Evolutionary conservation across 2,113 vertebrate species (phyloP).

Genomic region (Balaeniceps rex): DNA sequence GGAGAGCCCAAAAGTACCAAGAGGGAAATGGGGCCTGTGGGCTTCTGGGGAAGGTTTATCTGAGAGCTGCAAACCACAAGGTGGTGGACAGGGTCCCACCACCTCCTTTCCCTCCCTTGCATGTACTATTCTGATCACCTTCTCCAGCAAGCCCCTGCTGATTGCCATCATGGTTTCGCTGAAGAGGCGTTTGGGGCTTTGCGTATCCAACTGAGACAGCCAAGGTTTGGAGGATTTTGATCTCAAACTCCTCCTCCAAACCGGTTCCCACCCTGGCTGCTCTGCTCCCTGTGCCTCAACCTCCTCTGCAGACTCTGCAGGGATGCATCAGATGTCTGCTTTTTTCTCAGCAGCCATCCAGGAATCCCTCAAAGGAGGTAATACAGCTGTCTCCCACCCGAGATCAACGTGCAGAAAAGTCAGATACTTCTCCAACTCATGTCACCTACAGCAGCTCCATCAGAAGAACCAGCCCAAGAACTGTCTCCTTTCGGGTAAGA

Average conservation of each 20-base stretch:
- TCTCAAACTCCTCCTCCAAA: not conserved
- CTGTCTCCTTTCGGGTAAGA: slow-evolving; percentile 89
- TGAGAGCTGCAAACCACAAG: not conserved
- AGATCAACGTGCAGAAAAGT: not conserved
- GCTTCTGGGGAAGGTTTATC: not conserved
- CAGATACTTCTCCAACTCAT: not conserved
- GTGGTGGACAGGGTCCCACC: not conserved
- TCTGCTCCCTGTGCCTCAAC: not conserved
- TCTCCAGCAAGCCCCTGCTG: not conserved
- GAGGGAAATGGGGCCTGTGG: not conserved
- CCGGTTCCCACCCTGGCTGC: not conserved
- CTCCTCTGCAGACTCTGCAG: not conserved
- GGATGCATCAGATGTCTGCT: not conserved
- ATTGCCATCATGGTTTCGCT: not conserved
- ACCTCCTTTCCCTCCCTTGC: not conserved
- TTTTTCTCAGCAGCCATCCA: not conserved
- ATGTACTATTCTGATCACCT: not conserved
- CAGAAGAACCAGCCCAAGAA: slow-evolving; percentile 79
- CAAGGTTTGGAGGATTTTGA: not conserved
- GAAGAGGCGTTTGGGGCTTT: not conserved
- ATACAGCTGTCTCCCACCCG: not conserved
- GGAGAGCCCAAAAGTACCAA: not conserved
- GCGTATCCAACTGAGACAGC: not conserved
- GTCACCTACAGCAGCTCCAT: slow-evolving; percentile 77
- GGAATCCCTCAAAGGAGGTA: not conserved